Percentiles rank a stretch among this genome's conserved stretches.
Conservation (phyloP, 2,888 invertebrate species). For the Synanthedon formicaeformis region DNA sequence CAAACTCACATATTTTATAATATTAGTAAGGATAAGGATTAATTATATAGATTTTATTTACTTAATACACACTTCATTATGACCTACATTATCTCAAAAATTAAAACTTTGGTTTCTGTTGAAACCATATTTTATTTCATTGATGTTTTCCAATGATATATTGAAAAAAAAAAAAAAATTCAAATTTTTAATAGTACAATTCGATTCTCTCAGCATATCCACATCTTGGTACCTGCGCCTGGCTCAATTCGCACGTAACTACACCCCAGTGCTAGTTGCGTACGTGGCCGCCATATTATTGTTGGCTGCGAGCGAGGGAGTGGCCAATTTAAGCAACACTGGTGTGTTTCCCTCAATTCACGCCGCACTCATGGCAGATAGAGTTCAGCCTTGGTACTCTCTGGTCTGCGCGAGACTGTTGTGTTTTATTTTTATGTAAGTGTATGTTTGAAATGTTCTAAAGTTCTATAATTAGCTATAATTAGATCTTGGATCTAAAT, state of each 20-base stretch:
- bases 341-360: slow-evolving; percentile 60
- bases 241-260: slow-evolving; percentile 76
- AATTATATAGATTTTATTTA: too few species aligned
- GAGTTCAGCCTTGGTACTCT: slow-evolving; percentile 69
- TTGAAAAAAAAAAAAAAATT: too few species aligned
- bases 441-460: slow-evolving; percentile 7
- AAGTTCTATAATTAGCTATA: neutral
- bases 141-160: too few species aligned
- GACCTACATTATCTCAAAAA: too few species aligned
- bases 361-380: slow-evolving; percentile 67
- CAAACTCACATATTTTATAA: too few species aligned
- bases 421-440: slow-evolving; percentile 56
- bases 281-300: slow-evolving; percentile 76
- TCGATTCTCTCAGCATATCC: slow-evolving; percentile 46
- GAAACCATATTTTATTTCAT: too few species aligned
- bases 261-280: slow-evolving; percentile 73
- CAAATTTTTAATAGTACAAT: too few species aligned
- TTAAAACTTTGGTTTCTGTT: too few species aligned
- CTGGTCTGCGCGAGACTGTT: slow-evolving; percentile 62
- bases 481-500: too few species aligned
- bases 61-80: too few species aligned
- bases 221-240: slow-evolving; percentile 70
- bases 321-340: slow-evolving; percentile 22
- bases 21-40: too few species aligned
- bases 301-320: slow-evolving; percentile 61